phyloP scores from a whole-genome alignment of 2,797 vertebrate species.

The Otus scops region DNA sequence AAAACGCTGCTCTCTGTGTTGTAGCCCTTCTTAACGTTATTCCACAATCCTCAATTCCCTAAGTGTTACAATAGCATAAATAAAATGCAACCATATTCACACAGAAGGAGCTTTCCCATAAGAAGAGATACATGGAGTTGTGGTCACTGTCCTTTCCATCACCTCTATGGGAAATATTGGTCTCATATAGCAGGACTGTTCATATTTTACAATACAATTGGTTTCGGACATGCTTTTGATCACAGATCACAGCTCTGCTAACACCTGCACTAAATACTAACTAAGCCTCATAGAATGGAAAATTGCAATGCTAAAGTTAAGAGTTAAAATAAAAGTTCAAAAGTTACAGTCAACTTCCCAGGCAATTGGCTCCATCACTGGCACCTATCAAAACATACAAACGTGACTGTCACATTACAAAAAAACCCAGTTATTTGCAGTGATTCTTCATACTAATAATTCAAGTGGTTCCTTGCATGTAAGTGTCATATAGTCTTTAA shows the following conservation, averaged over 20 bases:
- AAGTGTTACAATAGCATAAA: conserved; percentile 56
- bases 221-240: conserved; percentile 71
- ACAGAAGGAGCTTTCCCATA: conserved; percentile 57
- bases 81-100: conserved; percentile 61
- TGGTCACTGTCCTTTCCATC: conserved; percentile 38
- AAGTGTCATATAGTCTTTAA: conserved; percentile 62
- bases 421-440: conserved; percentile 64
- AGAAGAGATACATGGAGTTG: conserved; percentile 38
- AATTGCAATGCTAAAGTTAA: conserved; percentile 68
- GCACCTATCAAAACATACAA: conserved; percentile 64
- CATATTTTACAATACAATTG: conserved; percentile 60
- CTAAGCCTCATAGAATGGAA: conserved; percentile 73
- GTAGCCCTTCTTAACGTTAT: background rate
- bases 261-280: conserved; percentile 72
- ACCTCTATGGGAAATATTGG: conserved; percentile 54
- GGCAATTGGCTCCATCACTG: conserved; percentile 64
- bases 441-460: conserved; percentile 68
- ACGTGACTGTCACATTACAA: conserved; percentile 69
- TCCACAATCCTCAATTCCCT: conserved; percentile 27
- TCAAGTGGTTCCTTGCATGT: conserved; percentile 71
- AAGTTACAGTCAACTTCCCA: conserved; percentile 70
- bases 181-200: conserved; percentile 59
- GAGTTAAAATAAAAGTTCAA: conserved; percentile 68
- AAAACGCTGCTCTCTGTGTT: conserved; percentile 25
- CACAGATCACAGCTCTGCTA: conserved; percentile 72